Percentiles rank a stretch among this genome's conserved stretches.
phyloP scores from a whole-genome alignment of 2,888 invertebrate genomes.

The Fragum fragum region DNA sequence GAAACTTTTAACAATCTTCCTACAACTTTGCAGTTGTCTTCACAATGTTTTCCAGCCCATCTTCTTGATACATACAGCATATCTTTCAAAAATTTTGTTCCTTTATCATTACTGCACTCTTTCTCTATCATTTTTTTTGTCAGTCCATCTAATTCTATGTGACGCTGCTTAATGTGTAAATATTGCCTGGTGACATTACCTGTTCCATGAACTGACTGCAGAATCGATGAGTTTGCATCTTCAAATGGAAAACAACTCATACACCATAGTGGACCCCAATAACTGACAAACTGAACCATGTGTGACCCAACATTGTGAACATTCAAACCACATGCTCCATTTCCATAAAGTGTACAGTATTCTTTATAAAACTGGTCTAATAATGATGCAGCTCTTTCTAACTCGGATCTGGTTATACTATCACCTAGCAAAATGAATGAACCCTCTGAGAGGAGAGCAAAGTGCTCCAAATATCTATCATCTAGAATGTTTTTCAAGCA shows the following conservation, averaged over 20 bases:
- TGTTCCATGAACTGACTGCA: conserved; percentile 45
- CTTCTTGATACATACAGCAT: conserved; percentile 16
- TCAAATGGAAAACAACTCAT: conserved; percentile 66
- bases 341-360: conserved; percentile 48
- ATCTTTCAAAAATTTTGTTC: conserved; percentile 38
- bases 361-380: conserved; percentile 47
- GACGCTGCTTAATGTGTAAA: too few relatives aligned
- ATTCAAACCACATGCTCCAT: conserved; percentile 56
- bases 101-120: conserved; percentile 28
- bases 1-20: too few relatives aligned
- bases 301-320: conserved; percentile 56
- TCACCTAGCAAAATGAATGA: conserved; percentile 14
- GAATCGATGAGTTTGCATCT: conserved; percentile 34
- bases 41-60: too few relatives aligned
- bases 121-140: too few relatives aligned
- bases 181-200: not conserved
- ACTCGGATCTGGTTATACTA: not conserved
- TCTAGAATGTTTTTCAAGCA: conserved; percentile 36
- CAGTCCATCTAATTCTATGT: too few relatives aligned
- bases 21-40: too few relatives aligned
- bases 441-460: conserved; percentile 7
- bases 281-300: conserved; percentile 40
- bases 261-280: conserved; percentile 54
- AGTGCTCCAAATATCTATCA: too few relatives aligned
- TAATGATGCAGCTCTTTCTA: conserved; percentile 38